Evolutionary conservation across 2,888 invertebrate species (phyloP).

Genomic region (Cistogaster globosa): DNA sequence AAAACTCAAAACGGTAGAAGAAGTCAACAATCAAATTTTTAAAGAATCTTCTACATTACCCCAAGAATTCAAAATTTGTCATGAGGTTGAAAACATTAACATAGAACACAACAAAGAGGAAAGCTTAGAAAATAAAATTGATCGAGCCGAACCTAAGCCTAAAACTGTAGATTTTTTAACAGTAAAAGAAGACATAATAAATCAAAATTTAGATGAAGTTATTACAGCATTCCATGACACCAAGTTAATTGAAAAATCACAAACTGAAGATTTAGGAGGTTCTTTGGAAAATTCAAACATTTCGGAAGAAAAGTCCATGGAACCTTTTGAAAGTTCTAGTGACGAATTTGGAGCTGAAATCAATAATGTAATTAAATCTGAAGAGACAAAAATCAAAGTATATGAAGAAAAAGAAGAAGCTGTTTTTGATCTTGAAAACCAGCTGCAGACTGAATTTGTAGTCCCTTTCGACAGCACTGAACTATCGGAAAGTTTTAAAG

Average conservation of each 20-base stretch:
- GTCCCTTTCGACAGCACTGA: too few species aligned
- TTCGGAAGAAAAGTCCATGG: not conserved
- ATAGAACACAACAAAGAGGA: not conserved
- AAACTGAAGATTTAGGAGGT: not conserved
- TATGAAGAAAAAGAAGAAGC: too few species aligned
- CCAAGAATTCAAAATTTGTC: not conserved
- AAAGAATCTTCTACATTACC: not conserved
- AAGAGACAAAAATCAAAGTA: too few species aligned
- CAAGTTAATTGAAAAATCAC: not conserved
- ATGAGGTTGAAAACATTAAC: not conserved
- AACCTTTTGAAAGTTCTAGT: not conserved
- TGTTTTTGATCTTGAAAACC: too few species aligned
- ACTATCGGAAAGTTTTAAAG: not conserved
- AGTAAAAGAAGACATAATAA: not conserved
- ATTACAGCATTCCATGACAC: not conserved
- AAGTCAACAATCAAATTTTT: not conserved
- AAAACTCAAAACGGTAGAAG: not conserved
- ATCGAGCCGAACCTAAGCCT: not conserved
- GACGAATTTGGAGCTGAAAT: not conserved
- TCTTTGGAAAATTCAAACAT: not conserved
- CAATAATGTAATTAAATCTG: too few species aligned
- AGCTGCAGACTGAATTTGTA: too few species aligned
- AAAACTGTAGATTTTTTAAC: not conserved
- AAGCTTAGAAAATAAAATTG: too few species aligned
- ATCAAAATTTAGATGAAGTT: not conserved